These are phyloP conservation scores for Luehdorfia chinensis DNA, from an alignment of 1,140 invertebrate species.

Conservation along the genomic window DNA sequence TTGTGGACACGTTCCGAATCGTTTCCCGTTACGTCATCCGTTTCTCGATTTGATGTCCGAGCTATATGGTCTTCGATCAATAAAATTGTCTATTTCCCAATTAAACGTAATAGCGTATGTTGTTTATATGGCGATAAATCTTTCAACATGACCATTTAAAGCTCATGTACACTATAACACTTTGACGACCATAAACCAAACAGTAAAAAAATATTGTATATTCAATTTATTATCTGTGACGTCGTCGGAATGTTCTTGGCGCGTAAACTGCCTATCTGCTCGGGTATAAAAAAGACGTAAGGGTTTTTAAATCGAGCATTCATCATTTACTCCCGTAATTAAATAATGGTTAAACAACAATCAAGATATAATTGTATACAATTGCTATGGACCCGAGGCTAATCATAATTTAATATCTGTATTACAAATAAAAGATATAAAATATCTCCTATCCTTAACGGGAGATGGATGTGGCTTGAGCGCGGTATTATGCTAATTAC, in stretches of 20 bases:
- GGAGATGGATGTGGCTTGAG: conserved; percentile 10
- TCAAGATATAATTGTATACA: too few species aligned
- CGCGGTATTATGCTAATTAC: conserved; percentile 16
- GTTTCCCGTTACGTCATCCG: conserved; percentile 29
- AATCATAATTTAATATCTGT: conserved; percentile 36
- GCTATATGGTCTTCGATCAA: conserved; percentile 3
- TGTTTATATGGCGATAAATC: conserved; percentile 15
- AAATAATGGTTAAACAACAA: too few species aligned
- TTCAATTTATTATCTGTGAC: conserved; percentile 2
- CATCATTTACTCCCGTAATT: too few species aligned
- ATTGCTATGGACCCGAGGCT: conserved; percentile 34
- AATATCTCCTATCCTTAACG: background rate
- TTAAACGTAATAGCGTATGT: conserved; percentile 16
- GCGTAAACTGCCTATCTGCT: conserved; percentile 2
- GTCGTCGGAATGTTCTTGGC: conserved; percentile 4
- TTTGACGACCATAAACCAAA: conserved; percentile 9
- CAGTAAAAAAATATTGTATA: background rate
- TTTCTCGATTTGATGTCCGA: conserved; percentile 8
- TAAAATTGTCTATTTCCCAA: conserved; percentile 22
- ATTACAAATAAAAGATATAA: conserved; percentile 9
- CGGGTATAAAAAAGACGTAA: too few species aligned
- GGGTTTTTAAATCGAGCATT: too few species aligned
- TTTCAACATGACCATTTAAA: conserved; percentile 10
- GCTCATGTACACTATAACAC: conserved; percentile 12
- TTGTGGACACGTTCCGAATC: conserved; percentile 33